Base-by-base conservation (phyloP, 2,113 vertebrate genomes). In the Zosterops pallidus region DNA sequence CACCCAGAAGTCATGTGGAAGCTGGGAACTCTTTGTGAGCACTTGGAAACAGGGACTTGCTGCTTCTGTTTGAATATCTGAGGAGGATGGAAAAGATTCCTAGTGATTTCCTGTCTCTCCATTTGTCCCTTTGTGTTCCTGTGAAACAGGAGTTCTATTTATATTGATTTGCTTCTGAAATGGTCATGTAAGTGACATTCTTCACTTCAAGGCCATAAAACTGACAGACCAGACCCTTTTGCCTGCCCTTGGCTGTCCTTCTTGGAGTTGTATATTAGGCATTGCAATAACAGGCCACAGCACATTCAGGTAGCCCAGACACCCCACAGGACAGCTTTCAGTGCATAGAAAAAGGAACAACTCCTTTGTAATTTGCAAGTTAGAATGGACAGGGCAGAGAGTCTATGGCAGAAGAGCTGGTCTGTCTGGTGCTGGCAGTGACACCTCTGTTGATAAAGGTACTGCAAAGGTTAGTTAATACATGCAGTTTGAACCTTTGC, bases 351-450 rank as follows among this genome's bases (percentile, higher is more conserved):
- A 90, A 83, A 90, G 22, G 18, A 92, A 37, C 3, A 72, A 11
- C 9, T 57, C 20, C 28, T 46, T 29, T 42, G 46, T 50, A 42
- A 44, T 62, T 59, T 77, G 20, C 2, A 15, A 23, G 25, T 57
- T 56, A 22, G 35, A 81, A 62, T 3, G 23, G 59, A 46, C 21
- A 69, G 19, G 44, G 81, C 10, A 33, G 11, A 46, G 24, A 42
- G 11, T 0, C 0, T 24, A 12, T 2, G n/a, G 12, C 13, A 75
- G 85, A 68, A 78, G 39, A 84, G 24, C 17, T 69, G 52, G 6
- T 75, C 44, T 71, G 39, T n/a, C 50, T 55, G 33, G 7, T 23
- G 31, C 50, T 77, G 71, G 35, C 44, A 63, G 44, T 6, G 20
- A 23, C 29, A 68, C 4, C 29, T 52, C 41, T 56, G 28, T 28